Base-by-base conservation (phyloP, 2,888 invertebrate genomes). In the Polymixis flavicincta region DNA sequence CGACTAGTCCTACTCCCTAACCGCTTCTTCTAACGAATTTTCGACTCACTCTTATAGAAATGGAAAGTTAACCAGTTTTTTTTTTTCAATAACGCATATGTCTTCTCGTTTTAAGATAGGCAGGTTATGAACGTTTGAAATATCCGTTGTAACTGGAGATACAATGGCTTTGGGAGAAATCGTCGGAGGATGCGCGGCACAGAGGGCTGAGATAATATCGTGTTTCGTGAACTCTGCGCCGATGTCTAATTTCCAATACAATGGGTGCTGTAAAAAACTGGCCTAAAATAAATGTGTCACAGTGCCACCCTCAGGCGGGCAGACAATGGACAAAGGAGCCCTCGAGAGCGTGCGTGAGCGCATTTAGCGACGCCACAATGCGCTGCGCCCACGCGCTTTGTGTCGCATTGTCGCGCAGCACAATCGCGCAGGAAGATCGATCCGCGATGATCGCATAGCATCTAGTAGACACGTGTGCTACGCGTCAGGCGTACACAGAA, bases 241-340 rank as follows among this genome's bases (percentile, higher is more conserved):
- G 93, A 94, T 95, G 94, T 96, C 95, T 95, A 95, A 95, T 96
- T 95, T 94, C 92, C 94, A 95, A 96, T 94, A 96, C 96, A 96
- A 96, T 96, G 95, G 95, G 92, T 90, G 91, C 91, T 85, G 92
- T 94, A 95, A 96, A 96, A 96, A 95, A 95, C 92, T 94, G 91
- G 93, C 93, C 94, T 92, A 94, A 95, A 95, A 96, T 95, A 95
- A 95, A 95, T 95, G 95, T 96, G 96, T 96, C 96, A 94, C 95
- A 95, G 95, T 92, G 95, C 95, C 96, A 96, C 96, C 96, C 96
- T 93, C 94, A 76, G 89, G 89, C 90, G 86, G 89, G 90, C 94
- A 94, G 90, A 96, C 96, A 96, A 96, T 95, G 96, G 92, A 95
- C 95, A 94, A 95, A 95, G 94, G 92, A 91, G 90, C 89, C 93